A percentile compares a stretch with the other conserved stretches of the same genome.
phyloP scores from a whole-genome alignment of 2,888 invertebrate genomes.

The Eilema sororculum region DNA sequence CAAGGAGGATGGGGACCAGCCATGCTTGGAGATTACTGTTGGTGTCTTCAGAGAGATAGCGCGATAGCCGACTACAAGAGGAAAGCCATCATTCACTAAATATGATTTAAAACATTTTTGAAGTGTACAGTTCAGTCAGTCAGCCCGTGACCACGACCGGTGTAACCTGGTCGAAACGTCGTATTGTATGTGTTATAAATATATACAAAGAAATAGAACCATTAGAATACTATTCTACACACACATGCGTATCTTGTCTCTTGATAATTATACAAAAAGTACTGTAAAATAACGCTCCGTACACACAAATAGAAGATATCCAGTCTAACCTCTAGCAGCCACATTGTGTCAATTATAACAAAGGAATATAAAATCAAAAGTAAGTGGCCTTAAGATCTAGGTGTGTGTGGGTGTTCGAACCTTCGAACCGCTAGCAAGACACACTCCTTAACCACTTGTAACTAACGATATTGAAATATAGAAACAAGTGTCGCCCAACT shows the following conservation, averaged over 20 bases:
- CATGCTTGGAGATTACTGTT: not conserved
- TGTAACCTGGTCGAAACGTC: too few species aligned
- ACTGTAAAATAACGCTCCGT: not conserved
- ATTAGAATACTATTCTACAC: not conserved
- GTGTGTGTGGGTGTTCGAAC: too few species aligned
- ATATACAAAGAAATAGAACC: not conserved
- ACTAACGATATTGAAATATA: too few species aligned
- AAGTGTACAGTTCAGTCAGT: too few species aligned
- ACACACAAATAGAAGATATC: not conserved
- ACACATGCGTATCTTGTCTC: not conserved
- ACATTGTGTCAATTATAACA: not conserved
- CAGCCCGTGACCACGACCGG: too few species aligned
- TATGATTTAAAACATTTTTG: too few species aligned
- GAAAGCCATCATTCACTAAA: not conserved
- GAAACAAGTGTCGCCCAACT: too few species aligned
- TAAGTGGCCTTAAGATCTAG: not conserved
- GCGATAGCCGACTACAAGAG: not conserved
- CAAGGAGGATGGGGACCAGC: not conserved
- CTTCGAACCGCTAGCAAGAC: too few species aligned
- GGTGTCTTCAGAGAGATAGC: not conserved
- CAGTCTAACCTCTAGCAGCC: constrained; percentile 1
- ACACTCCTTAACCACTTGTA: too few species aligned
- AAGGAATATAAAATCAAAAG: not conserved
- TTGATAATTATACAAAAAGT: not conserved
- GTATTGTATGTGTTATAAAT: too few species aligned